These are phyloP conservation scores for Cantharis nigra DNA, from an alignment of 2,888 invertebrate genomes.

Conservation along the genomic window DNA sequence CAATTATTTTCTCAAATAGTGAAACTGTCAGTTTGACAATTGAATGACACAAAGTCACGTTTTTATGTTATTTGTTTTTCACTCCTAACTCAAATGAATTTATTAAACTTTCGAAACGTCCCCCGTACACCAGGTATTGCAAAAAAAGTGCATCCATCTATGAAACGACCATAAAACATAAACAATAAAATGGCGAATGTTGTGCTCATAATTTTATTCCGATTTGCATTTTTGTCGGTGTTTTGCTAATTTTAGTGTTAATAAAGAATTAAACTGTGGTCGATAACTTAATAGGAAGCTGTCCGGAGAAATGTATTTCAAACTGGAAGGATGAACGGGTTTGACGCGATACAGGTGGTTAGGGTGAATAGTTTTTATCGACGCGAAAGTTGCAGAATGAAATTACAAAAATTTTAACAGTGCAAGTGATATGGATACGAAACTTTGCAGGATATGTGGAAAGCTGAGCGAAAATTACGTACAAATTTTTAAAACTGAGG, in stretches of 20 bases:
- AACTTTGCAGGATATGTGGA: conserved; percentile 53
- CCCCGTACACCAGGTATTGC: not conserved
- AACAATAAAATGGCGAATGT: not conserved
- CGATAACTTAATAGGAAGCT: not conserved
- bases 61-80: no score
- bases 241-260: not conserved
- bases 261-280: not conserved
- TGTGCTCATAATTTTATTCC: not conserved
- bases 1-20: no score
- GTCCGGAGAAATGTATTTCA: not conserved
- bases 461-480: conserved; percentile 48
- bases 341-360: not conserved
- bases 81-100: no score
- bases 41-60: no score
- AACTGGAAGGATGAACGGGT: not conserved
- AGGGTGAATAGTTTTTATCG: not conserved
- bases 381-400: not conserved
- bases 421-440: conserved; percentile 48
- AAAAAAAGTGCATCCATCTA: not conserved
- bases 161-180: not conserved
- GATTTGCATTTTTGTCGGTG: not conserved
- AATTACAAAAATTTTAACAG: not conserved
- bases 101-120: not conserved
- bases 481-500: conserved; percentile 53
- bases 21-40: no score